Percentiles rank a stretch among this genome's conserved stretches.
Evolutionary conservation across 2,113 vertebrate species (phyloP).

Genomic region (Eulemur rufifrons): DNA sequence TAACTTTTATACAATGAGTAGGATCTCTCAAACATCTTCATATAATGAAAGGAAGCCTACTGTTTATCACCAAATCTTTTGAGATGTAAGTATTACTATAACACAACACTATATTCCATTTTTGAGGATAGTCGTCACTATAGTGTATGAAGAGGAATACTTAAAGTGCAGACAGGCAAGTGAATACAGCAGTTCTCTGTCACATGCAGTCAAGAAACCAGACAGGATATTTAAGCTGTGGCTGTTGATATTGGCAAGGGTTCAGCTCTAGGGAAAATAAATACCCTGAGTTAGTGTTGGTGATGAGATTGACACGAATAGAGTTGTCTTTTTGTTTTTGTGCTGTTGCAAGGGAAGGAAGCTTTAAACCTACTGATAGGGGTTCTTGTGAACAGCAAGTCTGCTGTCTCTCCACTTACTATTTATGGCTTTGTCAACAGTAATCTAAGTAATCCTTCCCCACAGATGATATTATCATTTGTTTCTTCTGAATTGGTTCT

Average conservation of each 20-base stretch:
- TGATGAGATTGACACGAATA: background rate
- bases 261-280: conserved; percentile 17
- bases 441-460: background rate
- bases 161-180: background rate
- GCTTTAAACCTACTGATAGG: background rate
- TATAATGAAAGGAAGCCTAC: background rate
- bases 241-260: background rate
- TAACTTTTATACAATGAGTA: background rate
- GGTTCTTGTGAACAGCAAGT: background rate
- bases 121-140: background rate
- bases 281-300: background rate
- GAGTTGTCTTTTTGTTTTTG: background rate
- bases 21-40: background rate
- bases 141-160: background rate
- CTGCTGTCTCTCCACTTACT: background rate
- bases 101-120: background rate
- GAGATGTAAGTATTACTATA: background rate
- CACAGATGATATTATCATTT: background rate
- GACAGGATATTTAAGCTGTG: background rate
- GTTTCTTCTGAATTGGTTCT: background rate
- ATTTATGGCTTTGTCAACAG: background rate
- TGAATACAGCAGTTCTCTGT: background rate
- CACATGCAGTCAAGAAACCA: background rate
- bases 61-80: background rate
- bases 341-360: background rate